Percentiles rank a stretch among this genome's conserved stretches.
Evolutionary conservation across 2,797 vertebrate genomes (phyloP).

Genomic region (Tolypeutes matacus): DNA sequence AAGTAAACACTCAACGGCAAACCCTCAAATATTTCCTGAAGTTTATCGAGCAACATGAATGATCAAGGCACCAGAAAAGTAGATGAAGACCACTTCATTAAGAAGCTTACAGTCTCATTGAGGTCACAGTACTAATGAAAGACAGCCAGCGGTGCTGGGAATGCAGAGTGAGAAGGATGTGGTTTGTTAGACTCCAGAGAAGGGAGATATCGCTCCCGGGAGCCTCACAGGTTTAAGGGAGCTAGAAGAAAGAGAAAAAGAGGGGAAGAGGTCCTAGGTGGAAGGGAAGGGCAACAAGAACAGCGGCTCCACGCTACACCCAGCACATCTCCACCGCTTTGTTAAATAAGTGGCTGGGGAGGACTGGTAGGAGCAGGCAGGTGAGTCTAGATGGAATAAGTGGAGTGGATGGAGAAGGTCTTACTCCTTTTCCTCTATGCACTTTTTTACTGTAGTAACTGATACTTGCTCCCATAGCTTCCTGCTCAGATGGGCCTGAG

Average conservation of each 20-base stretch:
- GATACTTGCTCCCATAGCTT: background rate
- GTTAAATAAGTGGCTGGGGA: background rate
- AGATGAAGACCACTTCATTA: background rate
- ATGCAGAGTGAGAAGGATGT: background rate
- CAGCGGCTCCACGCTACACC: background rate
- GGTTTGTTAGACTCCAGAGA: too few species aligned
- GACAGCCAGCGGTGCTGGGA: background rate
- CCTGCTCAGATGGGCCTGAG: background rate
- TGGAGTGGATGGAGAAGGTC: background rate
- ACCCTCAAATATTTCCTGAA: constrained; percentile 22
- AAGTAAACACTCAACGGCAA: background rate
- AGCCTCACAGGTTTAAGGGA: background rate
- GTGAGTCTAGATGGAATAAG: background rate
- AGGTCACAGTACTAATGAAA: background rate
- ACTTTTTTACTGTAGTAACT: background rate
- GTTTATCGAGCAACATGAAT: background rate
- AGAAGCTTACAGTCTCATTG: background rate
- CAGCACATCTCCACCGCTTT: background rate
- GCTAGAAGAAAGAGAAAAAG: background rate
- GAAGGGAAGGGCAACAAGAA: background rate
- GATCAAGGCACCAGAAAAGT: background rate
- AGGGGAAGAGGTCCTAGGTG: background rate
- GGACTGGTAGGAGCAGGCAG: background rate
- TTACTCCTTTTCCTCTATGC: background rate
- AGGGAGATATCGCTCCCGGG: background rate